Evolutionary conservation across 2,888 invertebrate genomes (phyloP).

Genomic region (Thereva nobilitata): DNA sequence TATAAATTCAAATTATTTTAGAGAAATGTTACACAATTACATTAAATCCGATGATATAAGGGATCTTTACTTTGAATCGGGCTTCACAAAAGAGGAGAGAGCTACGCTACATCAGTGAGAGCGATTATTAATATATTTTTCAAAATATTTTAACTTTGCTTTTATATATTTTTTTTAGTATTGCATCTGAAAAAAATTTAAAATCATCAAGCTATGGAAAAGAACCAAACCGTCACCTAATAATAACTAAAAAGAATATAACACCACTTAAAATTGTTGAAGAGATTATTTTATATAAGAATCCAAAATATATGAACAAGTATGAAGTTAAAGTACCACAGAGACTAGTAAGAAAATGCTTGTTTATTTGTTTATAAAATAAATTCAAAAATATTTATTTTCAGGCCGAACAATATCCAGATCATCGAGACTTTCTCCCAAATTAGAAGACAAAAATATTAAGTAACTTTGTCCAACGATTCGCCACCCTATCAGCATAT

Average conservation of each 20-base stretch:
- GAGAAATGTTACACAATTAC: constrained; percentile 55
- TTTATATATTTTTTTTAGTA: constrained; percentile 44
- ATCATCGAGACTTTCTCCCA: constrained; percentile 6
- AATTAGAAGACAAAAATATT: no score
- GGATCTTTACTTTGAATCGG: constrained; percentile 64
- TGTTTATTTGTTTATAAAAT: not conserved
- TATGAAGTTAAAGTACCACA: constrained; percentile 55
- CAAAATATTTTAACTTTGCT: not conserved
- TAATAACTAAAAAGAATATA: constrained; percentile 53
- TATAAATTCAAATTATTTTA: constrained; percentile 48
- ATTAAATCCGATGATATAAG: constrained; percentile 60
- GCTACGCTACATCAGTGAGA: constrained; percentile 63
- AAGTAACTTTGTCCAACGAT: no score
- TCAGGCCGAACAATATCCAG: constrained; percentile 15
- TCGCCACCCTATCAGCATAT: no score
- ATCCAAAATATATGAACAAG: constrained; percentile 50
- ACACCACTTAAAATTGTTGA: constrained; percentile 47
- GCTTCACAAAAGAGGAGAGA: constrained; percentile 69
- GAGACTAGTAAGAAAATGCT: constrained; percentile 44
- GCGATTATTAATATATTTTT: constrained; percentile 32
- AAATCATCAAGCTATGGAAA: constrained; percentile 62
- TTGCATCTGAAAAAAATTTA: constrained; percentile 59
- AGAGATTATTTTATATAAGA: constrained; percentile 50
- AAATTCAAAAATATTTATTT: not conserved
- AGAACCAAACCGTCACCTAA: constrained; percentile 55